Percentiles rank a stretch among this genome's conserved stretches.
phyloP scores from a whole-genome alignment of 2,113 vertebrate species.

The Uria aalge region DNA sequence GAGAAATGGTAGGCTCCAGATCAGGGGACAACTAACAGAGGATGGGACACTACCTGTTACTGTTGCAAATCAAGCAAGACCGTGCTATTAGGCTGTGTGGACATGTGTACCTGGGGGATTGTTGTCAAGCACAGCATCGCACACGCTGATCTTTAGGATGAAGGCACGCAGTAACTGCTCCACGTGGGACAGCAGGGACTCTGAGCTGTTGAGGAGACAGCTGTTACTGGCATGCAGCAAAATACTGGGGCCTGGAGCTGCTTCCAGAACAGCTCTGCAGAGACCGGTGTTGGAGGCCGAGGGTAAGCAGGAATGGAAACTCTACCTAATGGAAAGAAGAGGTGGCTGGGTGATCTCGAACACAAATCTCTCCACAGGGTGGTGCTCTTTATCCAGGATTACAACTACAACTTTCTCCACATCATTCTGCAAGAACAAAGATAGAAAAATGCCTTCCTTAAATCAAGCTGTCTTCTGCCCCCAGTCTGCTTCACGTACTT shows the following conservation, averaged over 20 bases:
- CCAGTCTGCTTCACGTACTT: neutral
- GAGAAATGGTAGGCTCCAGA: neutral
- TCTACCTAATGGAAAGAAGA: slow-evolving; percentile 90
- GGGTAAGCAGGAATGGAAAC: neutral
- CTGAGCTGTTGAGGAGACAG: slow-evolving; percentile 78
- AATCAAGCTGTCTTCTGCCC: neutral
- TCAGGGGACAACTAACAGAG: neutral
- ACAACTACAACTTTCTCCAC: slow-evolving; percentile 97
- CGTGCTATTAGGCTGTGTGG: rapidly evolving
- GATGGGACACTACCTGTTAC: rapidly evolving
- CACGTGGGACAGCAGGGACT: slow-evolving; percentile 90
- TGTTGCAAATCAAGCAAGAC: neutral
- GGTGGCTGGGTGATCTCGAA: slow-evolving; percentile 97
- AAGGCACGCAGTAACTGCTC: slow-evolving; percentile 95
- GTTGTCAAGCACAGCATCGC: slow-evolving; percentile 93
- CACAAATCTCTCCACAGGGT: slow-evolving; percentile 97
- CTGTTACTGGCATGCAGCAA: neutral
- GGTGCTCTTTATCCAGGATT: slow-evolving; percentile 98
- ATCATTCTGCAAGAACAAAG: slow-evolving; percentile 83
- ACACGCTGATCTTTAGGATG: slow-evolving; percentile 97
- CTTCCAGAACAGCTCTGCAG: neutral
- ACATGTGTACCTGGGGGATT: slow-evolving; percentile 87
- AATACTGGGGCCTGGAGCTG: neutral
- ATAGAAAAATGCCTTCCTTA: neutral
- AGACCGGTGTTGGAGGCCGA: neutral